Evolutionary conservation across 2,888 invertebrate genomes (phyloP).

Genomic region (Drosophila leonis): DNA sequence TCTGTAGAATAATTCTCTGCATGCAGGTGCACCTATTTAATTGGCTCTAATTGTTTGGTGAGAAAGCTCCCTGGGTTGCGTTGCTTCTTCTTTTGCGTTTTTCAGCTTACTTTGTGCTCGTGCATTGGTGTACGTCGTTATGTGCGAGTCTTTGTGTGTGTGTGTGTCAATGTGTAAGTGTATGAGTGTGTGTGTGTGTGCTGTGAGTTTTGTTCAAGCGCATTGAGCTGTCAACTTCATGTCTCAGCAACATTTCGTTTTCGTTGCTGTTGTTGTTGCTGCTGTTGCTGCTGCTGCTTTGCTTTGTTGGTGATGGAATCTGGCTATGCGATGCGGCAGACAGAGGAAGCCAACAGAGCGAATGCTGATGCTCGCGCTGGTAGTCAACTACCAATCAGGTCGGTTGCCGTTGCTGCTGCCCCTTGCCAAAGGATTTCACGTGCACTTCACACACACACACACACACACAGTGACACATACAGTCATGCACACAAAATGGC

Average conservation of each 20-base stretch:
- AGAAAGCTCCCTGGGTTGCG: constrained; percentile 27
- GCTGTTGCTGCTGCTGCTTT: constrained; percentile 44
- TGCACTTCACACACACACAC: constrained; percentile 60
- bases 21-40: constrained; percentile 40
- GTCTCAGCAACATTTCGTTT: constrained; percentile 82
- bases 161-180: constrained; percentile 23
- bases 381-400: constrained; percentile 83
- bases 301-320: constrained; percentile 79
- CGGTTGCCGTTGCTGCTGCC: constrained; percentile 68
- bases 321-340: constrained; percentile 54
- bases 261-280: constrained; percentile 60
- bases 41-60: constrained; percentile 38
- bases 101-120: constrained; percentile 48
- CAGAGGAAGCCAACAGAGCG: constrained; percentile 52
- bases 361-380: constrained; percentile 57
- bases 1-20: neutral
- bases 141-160: constrained; percentile 9
- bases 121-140: constrained; percentile 39
- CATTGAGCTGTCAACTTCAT: constrained; percentile 84
- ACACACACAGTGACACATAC: constrained; percentile 13
- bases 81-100: constrained; percentile 49
- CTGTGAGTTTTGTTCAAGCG: constrained; percentile 80
- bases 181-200: constrained; percentile 19
- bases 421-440: constrained; percentile 79
- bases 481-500: constrained; percentile 66